phyloP scores from a whole-genome alignment of 2,888 invertebrate genomes.

The Eudiplozoon nipponicum region DNA sequence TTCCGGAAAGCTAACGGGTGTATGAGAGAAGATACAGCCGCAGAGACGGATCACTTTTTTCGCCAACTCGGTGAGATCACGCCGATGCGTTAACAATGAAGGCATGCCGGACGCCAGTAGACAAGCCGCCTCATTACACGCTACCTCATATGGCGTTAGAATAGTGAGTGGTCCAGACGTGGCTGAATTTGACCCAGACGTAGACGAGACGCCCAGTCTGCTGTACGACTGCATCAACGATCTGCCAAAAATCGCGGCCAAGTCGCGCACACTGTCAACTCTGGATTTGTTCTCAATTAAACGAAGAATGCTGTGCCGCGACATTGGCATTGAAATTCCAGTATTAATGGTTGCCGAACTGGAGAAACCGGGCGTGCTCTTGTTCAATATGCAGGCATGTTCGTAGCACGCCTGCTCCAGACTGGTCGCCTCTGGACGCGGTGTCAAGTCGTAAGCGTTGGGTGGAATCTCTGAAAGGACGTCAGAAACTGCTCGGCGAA shows the following conservation, averaged over 20 bases:
- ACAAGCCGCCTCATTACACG: conserved; percentile 13
- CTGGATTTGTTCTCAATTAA: no score
- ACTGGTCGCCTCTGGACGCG: neutral
- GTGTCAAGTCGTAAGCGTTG: neutral
- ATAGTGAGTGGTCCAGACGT: neutral
- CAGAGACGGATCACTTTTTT: conserved; percentile 9
- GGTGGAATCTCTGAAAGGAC: neutral
- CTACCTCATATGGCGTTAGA: conserved; percentile 16
- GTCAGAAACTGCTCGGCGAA: neutral
- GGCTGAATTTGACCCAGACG: conserved; percentile 10
- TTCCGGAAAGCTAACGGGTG: conserved; percentile 6
- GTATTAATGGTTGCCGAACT: no score
- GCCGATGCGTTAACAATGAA: conserved; percentile 12
- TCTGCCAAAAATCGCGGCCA: conserved; percentile 10
- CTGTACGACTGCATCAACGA: no score
- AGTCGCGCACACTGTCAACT: conserved; percentile 12
- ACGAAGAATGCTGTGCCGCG: no score
- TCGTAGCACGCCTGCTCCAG: no score
- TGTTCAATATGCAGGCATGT: neutral
- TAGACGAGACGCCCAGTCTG: no score
- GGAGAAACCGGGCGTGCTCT: neutral
- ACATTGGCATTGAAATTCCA: no score
- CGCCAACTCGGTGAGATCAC: conserved; percentile 11
- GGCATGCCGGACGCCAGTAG: conserved; percentile 8
- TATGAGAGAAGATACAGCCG: conserved; percentile 11